These are phyloP conservation scores for Drosophila parvula DNA, from an alignment of 1,140 invertebrate genomes.

Conservation along the genomic window DNA sequence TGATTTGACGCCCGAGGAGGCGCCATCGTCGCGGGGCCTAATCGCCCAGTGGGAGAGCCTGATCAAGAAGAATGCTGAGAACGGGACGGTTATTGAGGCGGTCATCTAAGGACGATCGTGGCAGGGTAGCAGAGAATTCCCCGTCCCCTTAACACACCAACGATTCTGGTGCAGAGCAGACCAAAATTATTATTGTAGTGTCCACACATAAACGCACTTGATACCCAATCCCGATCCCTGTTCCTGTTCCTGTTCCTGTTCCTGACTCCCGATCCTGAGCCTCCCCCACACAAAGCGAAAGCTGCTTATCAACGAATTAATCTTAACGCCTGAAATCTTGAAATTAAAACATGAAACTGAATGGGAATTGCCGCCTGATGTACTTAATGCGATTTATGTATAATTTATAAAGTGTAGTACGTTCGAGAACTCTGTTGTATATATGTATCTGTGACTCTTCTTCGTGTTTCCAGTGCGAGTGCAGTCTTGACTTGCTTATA, in stretches of 20 bases:
- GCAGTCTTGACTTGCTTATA: constrained; percentile 55
- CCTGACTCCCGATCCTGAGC: not conserved
- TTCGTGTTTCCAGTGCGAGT: constrained; percentile 65
- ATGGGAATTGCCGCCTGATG: constrained; percentile 41
- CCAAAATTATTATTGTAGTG: constrained; percentile 78
- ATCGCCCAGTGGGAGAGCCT: constrained; percentile 87
- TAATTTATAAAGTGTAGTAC: constrained; percentile 46
- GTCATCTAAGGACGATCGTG: constrained; percentile 40
- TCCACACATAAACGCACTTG: constrained; percentile 32
- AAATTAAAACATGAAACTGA: constrained; percentile 14
- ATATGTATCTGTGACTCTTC: constrained; percentile 48
- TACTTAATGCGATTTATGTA: constrained; percentile 56
- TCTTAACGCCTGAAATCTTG: constrained; percentile 43
- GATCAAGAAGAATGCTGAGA: constrained; percentile 85
- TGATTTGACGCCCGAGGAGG: constrained; percentile 85
- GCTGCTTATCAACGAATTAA: constrained; percentile 69
- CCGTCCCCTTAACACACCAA: constrained; percentile 14
- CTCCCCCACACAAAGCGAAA: constrained; percentile 11
- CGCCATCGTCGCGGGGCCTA: constrained; percentile 86
- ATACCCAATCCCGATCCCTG: not conserved
- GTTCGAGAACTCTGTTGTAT: constrained; percentile 60
- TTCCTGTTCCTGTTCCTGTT: too few relatives aligned
- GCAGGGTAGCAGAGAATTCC: not conserved
- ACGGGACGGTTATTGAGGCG: constrained; percentile 59
- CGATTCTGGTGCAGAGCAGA: constrained; percentile 58